phyloP scores from a whole-genome alignment of 2,888 invertebrate genomes.

The Caenorhabditis macrosperma region DNA sequence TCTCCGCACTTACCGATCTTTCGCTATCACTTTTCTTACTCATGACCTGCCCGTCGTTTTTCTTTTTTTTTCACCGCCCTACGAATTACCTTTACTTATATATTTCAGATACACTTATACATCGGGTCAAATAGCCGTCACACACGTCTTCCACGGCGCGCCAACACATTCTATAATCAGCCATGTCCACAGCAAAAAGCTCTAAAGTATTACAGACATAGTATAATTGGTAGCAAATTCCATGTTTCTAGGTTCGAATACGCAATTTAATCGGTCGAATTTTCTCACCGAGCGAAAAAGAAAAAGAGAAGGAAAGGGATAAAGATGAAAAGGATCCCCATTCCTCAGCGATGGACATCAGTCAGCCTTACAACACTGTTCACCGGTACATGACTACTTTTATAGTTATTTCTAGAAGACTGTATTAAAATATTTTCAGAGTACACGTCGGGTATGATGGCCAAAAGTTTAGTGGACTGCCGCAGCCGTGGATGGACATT shows the following conservation, averaged over 20 bases:
- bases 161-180: conserved; percentile 27
- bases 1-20: conserved; percentile 15
- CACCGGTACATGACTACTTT: conserved; percentile 69
- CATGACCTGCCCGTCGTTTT: conserved; percentile 39
- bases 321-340: conserved; percentile 63
- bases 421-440: conserved; percentile 41
- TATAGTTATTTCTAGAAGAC: too few species aligned
- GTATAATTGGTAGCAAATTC: too few species aligned
- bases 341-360: conserved; percentile 73
- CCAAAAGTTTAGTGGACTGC: conserved; percentile 78
- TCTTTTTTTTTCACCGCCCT: conserved; percentile 21
- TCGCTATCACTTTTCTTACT: conserved; percentile 54
- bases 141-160: conserved; percentile 10
- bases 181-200: conserved; percentile 60
- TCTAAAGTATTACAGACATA: conserved; percentile 42
- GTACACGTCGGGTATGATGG: conserved; percentile 79
- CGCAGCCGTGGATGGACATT: conserved; percentile 79
- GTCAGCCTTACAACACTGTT: conserved; percentile 77
- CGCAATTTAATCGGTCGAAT: conserved; percentile 69
- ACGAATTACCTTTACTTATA: not conserved
- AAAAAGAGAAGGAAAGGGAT: conserved; percentile 56
- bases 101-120: conserved; percentile 42
- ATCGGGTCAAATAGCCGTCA: conserved; percentile 34
- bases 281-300: conserved; percentile 70
- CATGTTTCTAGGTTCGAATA: conserved; percentile 72